Base-by-base conservation (phyloP, 2,797 vertebrate species). In the Picus viridis region DNA sequence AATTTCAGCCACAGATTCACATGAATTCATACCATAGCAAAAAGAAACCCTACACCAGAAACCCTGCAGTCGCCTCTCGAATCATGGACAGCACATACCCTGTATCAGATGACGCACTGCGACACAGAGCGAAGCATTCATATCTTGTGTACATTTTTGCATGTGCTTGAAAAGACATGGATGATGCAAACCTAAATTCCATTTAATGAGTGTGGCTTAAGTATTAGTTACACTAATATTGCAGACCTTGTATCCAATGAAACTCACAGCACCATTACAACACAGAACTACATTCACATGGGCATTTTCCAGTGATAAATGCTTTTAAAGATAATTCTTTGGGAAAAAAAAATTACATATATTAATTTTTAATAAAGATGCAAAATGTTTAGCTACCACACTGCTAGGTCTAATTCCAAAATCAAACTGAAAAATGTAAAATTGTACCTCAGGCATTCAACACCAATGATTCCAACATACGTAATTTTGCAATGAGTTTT, bases 361-460 rank as follows among this genome's bases (percentile, higher is more conserved):
- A 81, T 93, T 32, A 49, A n/a, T 81, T 89, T 86, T 76, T 71
- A 58, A 57, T 65, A 68, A 88, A 58, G 26, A 53, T 32, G 36
- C 16, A 86, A 72, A 79, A 54, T 36, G 1, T 65, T 73, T 86
- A 70, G 36, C 3, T 39, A 57, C 23, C 49, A 32, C 4, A 53
- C 4, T 2, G 3, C 23, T 86, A 12, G 18, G 58, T 87, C 10
- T 49, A 54, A 88, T 64, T 88, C 77, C 18, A 29, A 87, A 87
- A 83, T 75, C 88, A 72, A 92, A 85, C 22, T 72, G 18, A 8
- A 72, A 90, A 92, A 67, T 62, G 10, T 9, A 69, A 63, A 2
- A 32, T 30, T 70, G 9, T 16, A 74, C 19, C 36, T 68, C 2
- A 1, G 20, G 41, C 29, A 56, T 83, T 80, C 59, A 78, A 59